Evolutionary conservation across 1,140 invertebrate genomes (phyloP), one percentile per base, ranked within the genome.

Genomic region (Drosophila elegans): DNA sequence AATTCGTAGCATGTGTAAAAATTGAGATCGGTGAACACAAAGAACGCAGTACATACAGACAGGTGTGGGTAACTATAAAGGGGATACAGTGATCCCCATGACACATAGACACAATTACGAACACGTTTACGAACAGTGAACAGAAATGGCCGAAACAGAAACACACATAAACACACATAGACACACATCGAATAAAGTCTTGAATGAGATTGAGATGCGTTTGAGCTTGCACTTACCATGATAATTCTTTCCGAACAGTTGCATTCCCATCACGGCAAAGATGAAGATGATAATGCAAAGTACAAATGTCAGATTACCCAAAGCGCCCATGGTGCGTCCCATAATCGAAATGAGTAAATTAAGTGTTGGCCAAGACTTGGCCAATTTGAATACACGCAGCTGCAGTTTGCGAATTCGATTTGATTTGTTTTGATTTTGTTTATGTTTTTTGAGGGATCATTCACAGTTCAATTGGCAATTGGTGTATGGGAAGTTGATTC

Each of bases 191-290:
- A 76, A 42, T 48, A 54, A 25, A 46, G 32, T 38, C n/a, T 49
- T 13, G 32, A 41, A 48, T 44, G 44, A 51, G 13, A 21, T 32
- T 38, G 38, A 16, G 36, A n/a, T 45, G 48, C 42, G 27, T 13
- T 46, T 42, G 36, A 16, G 34, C n/a, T 32, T 41, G 16, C 44
- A 92, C 94, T 94, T 95, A 97, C 96, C 96, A 92, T 95, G 95
- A 92, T 98, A 99, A 91, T 97, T 96, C 92, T 97, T 96, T 72
- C 97, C 97, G 93, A 99, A 98, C 71, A 99, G 95, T 93, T 98
- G 97, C 96, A 98, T 98, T 80, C 98, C 98, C 97, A 99, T 98
- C 71, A 99, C 97, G 93, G 98, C 97, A 93, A 98, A 99, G 92
- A 99, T 99, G 94, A 98, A 99, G 93, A 99, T 98, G 93, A 99